These are phyloP conservation scores for Bubo blakistoni DNA, from an alignment of 2,113 vertebrate genomes.

Conservation along the genomic window DNA sequence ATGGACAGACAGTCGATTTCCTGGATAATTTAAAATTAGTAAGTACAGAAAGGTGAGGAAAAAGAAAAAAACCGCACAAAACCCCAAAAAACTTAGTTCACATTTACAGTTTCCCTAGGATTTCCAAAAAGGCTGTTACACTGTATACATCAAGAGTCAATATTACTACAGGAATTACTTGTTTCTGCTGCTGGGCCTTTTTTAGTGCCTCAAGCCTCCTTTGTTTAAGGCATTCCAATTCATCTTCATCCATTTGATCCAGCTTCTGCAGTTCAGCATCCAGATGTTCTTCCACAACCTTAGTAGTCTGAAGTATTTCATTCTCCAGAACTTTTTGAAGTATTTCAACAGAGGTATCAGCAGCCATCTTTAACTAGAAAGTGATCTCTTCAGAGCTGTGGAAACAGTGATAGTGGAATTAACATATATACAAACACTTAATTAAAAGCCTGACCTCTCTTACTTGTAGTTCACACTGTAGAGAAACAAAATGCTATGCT, in stretches of 20 bases:
- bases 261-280: constrained; percentile 88
- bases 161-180: constrained; percentile 74
- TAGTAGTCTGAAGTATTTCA: constrained; percentile 85
- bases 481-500: background rate
- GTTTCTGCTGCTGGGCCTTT: constrained; percentile 95
- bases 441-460: background rate
- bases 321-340: constrained; percentile 87
- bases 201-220: constrained; percentile 88
- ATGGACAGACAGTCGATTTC: background rate
- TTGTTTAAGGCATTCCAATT: constrained; percentile 89
- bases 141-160: background rate
- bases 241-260: constrained; percentile 90
- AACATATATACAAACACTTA: background rate
- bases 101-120: background rate
- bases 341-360: constrained; percentile 79
- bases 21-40: background rate
- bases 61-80: background rate
- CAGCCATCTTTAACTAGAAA: constrained; percentile 77
- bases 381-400: constrained; percentile 12
- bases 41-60: background rate
- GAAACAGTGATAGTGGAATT: background rate
- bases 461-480: background rate
- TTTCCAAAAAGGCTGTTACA: background rate
- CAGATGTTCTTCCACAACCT: constrained; percentile 87
- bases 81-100: background rate